A percentile compares a stretch with the other conserved stretches of the same genome.
phyloP scores from a whole-genome alignment of 92 coral and sea anemone genomes.

The Umimayanthus chanpuru region DNA sequence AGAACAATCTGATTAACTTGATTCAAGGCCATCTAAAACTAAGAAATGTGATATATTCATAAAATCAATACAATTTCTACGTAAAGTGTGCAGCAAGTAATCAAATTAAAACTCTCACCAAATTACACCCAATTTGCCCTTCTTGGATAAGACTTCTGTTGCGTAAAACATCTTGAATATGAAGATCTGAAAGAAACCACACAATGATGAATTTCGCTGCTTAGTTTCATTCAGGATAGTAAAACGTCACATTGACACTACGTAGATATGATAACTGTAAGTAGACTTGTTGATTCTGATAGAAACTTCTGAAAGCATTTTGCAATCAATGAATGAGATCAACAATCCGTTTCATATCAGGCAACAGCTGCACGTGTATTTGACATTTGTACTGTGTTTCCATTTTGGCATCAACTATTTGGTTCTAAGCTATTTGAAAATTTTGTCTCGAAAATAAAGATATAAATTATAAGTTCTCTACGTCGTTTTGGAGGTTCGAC shows the following conservation, averaged over 20 bases:
- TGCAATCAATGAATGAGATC: neutral
- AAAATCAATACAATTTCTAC: too few species aligned
- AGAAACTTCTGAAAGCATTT: neutral
- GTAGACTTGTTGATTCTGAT: neutral
- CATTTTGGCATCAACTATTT: too few species aligned
- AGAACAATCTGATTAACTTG: too few species aligned
- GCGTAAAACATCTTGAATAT: conserved; percentile 7
- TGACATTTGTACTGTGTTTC: neutral
- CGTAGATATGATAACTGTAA: neutral
- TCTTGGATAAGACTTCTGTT: conserved; percentile 11
- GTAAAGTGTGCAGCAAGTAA: too few species aligned
- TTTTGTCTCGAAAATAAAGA: neutral
- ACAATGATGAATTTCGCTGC: too few species aligned
- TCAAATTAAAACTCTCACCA: conserved; percentile 9
- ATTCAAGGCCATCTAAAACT: too few species aligned
- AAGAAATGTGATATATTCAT: too few species aligned
- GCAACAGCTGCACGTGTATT: neutral
- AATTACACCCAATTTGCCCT: conserved; percentile 12
- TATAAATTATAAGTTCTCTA: too few species aligned
- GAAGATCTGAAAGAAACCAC: neutral
- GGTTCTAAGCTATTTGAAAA: neutral
- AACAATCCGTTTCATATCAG: neutral
- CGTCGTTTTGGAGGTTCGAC: neutral
- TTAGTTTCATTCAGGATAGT: neutral
- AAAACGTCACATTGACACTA: neutral